Conservation (phyloP, 2,888 invertebrate species). For the Caradrina kadenii region DNA sequence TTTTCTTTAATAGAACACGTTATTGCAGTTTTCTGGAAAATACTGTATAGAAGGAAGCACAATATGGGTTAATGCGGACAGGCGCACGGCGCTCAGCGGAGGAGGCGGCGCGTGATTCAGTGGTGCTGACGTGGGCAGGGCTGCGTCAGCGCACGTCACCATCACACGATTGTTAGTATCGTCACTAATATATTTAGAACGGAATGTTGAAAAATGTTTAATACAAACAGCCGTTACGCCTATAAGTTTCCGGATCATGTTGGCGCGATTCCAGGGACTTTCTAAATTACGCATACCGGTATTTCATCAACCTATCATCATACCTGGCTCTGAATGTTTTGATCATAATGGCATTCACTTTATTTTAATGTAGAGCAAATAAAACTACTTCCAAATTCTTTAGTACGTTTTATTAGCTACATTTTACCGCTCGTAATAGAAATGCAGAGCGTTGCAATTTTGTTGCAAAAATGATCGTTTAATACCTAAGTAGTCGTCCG, state of each 20-base stretch:
- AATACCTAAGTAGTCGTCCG: neutral
- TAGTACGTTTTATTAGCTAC: constrained; percentile 13
- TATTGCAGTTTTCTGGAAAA: constrained; percentile 20
- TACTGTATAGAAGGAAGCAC: constrained; percentile 27
- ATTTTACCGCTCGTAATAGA: constrained; percentile 3
- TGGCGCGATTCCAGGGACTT: constrained; percentile 78
- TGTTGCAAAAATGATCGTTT: neutral
- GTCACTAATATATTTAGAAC: constrained; percentile 87
- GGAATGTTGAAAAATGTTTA: constrained; percentile 82
- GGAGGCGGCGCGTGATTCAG: constrained; percentile 80
- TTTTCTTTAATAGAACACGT: constrained; percentile 6
- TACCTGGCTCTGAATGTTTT: constrained; percentile 41
- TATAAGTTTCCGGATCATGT: constrained; percentile 82
- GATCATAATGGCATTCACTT: constrained; percentile 30
- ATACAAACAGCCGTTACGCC: constrained; percentile 73
- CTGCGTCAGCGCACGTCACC: constrained; percentile 84
- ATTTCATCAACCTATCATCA: constrained; percentile 53
- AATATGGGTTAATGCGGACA: constrained; percentile 32
- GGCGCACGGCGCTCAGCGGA: constrained; percentile 21
- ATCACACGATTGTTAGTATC: constrained; percentile 68
- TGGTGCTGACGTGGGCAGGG: constrained; percentile 82
- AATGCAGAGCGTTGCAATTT: constrained; percentile 1
- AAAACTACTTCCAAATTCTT: constrained; percentile 21
- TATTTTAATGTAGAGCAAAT: constrained; percentile 30
- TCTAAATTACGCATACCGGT: constrained; percentile 66